These are phyloP conservation scores for Loris lydekkerianus DNA, from an alignment of 2,797 vertebrate genomes.

Conservation along the genomic window DNA sequence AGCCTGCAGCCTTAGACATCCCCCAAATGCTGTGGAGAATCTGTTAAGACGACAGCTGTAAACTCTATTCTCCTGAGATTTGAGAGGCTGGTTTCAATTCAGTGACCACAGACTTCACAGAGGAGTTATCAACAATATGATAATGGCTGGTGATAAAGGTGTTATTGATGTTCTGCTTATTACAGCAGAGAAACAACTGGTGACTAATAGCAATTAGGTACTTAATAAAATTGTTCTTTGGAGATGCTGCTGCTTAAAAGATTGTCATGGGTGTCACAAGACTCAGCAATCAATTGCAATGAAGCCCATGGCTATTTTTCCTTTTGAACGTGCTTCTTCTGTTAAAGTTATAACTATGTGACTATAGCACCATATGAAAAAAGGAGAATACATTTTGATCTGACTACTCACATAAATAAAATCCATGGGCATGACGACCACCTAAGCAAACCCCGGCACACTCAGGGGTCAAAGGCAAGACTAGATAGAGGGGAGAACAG, in stretches of 20 bases:
- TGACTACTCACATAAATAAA: neutral
- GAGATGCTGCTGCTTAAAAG: neutral
- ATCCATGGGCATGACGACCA: neutral
- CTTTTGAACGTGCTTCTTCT: neutral
- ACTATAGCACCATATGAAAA: neutral
- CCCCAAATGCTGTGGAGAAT: neutral
- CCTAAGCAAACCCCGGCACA: neutral
- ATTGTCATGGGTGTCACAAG: neutral
- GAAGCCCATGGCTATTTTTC: neutral
- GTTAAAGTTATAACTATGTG: neutral
- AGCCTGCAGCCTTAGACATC: neutral
- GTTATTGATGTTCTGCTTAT: neutral
- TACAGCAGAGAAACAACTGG: neutral
- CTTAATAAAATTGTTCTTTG: slow-evolving; percentile 5
- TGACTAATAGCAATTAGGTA: neutral
- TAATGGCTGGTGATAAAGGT: neutral
- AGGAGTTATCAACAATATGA: neutral
- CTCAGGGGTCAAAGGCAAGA: neutral
- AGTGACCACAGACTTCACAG: slow-evolving; percentile 12
- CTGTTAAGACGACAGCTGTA: neutral
- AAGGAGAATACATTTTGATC: neutral
- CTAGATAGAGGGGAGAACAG: neutral
- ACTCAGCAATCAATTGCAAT: neutral
- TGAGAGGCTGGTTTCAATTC: neutral
- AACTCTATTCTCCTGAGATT: neutral